These are phyloP conservation scores for Solenopsis fugax DNA, from an alignment of 1,140 invertebrate species.

Conservation along the genomic window DNA sequence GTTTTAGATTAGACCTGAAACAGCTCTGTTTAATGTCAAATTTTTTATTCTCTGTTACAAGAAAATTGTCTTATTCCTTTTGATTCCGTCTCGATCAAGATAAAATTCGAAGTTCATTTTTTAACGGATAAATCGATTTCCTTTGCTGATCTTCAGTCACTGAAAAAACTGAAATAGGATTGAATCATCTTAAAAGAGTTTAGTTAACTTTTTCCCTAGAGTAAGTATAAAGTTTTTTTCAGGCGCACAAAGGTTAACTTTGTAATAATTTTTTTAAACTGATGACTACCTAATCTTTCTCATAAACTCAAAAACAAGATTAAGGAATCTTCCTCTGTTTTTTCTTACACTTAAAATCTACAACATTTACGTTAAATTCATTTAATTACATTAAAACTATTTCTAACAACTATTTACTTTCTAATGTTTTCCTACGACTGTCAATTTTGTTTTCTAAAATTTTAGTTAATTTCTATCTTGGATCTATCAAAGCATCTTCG, in stretches of 20 bases:
- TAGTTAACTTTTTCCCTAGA: conserved; percentile 35
- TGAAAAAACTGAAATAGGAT: conserved; percentile 30
- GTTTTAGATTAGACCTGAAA: not conserved
- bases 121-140: conserved; percentile 43
- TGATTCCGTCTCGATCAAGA: not conserved
- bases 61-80: conserved; percentile 8
- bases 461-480: conserved; percentile 39
- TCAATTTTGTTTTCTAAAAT: not conserved
- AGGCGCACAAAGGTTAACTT: not conserved
- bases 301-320: not conserved
- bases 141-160: conserved; percentile 39
- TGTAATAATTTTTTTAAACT: conserved; percentile 46
- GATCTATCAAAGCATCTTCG: conserved; percentile 6
- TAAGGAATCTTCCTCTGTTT: not conserved
- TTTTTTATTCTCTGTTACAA: not conserved
- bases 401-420: too few species aligned
- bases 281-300: conserved; percentile 13
- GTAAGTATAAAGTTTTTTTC: conserved; percentile 33
- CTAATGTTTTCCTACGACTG: not conserved
- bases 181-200: conserved; percentile 39
- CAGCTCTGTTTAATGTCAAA: not conserved
- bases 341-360: not conserved
- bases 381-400: too few species aligned
- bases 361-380: not conserved
- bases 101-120: conserved; percentile 44